These are phyloP conservation scores for Eublepharis macularius DNA, from an alignment of 2,113 vertebrate species.

Conservation along the genomic window DNA sequence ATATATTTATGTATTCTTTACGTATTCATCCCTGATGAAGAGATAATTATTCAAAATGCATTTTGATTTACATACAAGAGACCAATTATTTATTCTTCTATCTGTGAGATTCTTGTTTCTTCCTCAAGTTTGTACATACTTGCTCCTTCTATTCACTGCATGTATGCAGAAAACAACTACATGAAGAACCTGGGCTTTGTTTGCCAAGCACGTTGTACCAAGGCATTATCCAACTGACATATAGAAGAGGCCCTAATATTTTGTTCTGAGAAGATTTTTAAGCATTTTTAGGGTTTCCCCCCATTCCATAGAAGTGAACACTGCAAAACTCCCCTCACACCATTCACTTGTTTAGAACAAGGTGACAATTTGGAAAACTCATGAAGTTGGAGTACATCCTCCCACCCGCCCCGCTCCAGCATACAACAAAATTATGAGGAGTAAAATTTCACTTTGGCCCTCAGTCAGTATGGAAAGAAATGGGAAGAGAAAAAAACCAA, in stretches of 20 bases:
- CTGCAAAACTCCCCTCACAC: not conserved
- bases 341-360: not conserved
- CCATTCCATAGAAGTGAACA: not conserved
- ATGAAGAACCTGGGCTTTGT: no score
- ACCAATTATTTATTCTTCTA: no score
- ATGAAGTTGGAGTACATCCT: not conserved
- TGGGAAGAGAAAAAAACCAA: not conserved
- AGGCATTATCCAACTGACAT: not conserved
- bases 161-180: no score
- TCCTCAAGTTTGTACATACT: not conserved
- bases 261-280: not conserved
- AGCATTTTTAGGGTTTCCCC: not conserved
- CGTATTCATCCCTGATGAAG: no score
- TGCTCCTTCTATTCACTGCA: no score
- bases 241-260: not conserved
- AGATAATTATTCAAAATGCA: no score
- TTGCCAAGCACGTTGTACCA: no score
- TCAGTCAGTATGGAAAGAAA: not conserved
- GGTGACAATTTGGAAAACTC: not conserved
- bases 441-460: not conserved
- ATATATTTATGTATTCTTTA: no score
- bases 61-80: no score
- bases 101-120: no score
- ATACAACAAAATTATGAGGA: not conserved
- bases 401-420: not conserved